Base-by-base conservation (phyloP, 2,888 invertebrate genomes). In the Carcina quercana region DNA sequence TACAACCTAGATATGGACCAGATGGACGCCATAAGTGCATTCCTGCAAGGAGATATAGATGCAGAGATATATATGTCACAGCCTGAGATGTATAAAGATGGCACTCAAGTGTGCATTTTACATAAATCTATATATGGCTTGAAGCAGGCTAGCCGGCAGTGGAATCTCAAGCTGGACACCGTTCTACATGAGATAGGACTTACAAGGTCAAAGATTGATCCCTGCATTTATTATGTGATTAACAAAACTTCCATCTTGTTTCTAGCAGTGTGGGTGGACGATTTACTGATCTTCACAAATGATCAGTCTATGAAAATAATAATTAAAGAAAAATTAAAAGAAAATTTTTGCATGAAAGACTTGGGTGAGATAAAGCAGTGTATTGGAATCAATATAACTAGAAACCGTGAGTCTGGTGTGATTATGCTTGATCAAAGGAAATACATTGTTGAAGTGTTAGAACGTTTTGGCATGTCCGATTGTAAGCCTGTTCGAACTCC, bases 211-310 rank as follows among this genome's bases (percentile, higher is more conserved):
- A 40, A 41, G 12, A 2, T 42, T 13, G 52, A 55, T 40, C 47
- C 21, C 3, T 21, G 21, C n/a, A 21, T 6, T 21, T 21, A 21
- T n/a, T 21, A 21, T 21, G n/a, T n/a, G 6, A 21, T 3, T 21
- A 21, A 7, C 17, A n/a, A n/a, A n/a, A n/a, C n/a, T n/a, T n/a
- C n/a, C n/a, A n/a, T n/a, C n/a, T n/a, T n/a, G 1, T 45, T 45
- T 30, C 28, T 50, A n/a, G 19, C 48, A 5, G 40, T 50, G 1
- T 53, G 43, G 31, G 50, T 53, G 0, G 47, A 53, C 17, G 51
- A 53, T 28, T 3, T 47, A 1, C 5, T 45, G 0, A 31, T 43
- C 22, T 40, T 17, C 13, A 45, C 42, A 35, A 30, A 36, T 31
- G 5, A 35, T 14, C 5, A 35, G 17, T 32, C 34, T 1, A 17